Conservation (phyloP, 23 tunicate genomes). For the Pegea sp. region DNA sequence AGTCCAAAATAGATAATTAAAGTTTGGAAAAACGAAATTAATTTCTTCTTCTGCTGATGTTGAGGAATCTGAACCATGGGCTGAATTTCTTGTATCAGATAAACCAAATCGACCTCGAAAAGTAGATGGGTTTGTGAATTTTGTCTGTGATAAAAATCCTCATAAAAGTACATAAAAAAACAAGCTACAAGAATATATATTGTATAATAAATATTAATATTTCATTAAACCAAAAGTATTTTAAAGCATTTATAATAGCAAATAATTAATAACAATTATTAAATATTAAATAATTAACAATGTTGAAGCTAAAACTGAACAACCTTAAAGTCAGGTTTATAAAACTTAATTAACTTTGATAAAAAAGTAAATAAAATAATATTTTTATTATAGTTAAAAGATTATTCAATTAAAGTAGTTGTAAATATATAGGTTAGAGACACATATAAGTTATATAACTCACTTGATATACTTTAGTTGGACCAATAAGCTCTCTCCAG, state of each 20-base stretch:
- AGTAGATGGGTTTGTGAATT: conserved; percentile 22
- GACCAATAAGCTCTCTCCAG: conserved; percentile 65
- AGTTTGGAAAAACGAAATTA: conserved; percentile 18
- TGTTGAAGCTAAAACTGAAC: no score
- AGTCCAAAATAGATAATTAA: conserved; percentile 12
- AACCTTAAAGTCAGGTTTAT: no score
- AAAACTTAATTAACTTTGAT: no score
- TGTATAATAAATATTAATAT: no score
- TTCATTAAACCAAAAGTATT: neutral
- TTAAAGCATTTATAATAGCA: neutral
- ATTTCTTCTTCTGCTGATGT: conserved; percentile 29
- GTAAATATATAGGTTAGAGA: neutral
- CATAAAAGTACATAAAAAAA: no score
- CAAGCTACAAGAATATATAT: no score
- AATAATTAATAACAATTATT: neutral
- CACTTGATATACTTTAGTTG: conserved; percentile 53
- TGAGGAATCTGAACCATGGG: conserved; percentile 72
- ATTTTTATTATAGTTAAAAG: no score
- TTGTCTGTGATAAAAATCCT: conserved; percentile 21
- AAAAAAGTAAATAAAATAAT: no score
- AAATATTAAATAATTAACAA: neutral
- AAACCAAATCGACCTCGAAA: conserved; percentile 59
- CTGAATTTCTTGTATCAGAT: conserved; percentile 72
- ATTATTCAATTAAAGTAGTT: neutral
- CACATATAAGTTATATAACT: neutral